Base-by-base conservation (phyloP, 2,113 vertebrate species). In the Australoheros scitulus region DNA sequence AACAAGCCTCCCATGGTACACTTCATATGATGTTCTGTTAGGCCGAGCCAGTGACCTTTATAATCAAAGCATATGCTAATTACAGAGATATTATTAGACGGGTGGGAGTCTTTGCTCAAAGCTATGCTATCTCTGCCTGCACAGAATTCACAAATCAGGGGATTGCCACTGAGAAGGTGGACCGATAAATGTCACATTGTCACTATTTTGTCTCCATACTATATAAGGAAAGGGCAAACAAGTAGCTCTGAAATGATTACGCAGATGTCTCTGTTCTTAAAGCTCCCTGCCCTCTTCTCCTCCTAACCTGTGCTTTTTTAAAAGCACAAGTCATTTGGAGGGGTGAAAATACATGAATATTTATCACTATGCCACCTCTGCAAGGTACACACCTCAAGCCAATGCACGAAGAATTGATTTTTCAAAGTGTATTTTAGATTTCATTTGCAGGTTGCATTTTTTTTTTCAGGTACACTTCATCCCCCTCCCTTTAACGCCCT, bases 21-120 rank as follows among this genome's bases (percentile, higher is more conserved):
- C 79, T 88, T 82, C 84, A 91, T 75, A 77, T 82, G 82, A 77
- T 85, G 82, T 87, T 92, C 89, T 5, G 79, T 90, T 77, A 92
- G 86, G 77, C 89, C 32, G 68, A 91, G 92, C 79, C 79, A 86
- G 79, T 95, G 93, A 94, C 93, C 91, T 94, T 94, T 93, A 94
- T 92, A 91, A 93, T 95, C 89, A 94, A 92, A 94, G 89, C 89
- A 89, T 91, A 92, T 91, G 90, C 88, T 93, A 94, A 94, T 94
- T 93, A 89, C 83, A 77, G 81, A 80, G 86, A 89, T 92, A 91
- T 93, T 94, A 91, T 92, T 91, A 91, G 90, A 91, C 17, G 29
- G 20, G 60, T 79, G 87, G 81, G 87, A 93, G 85, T 82, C 83
- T 75, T 56, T 63, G 91, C 89, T 88, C 88, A 90, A 83, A 91